Percentiles rank a stretch among this genome's conserved stretches.
Conservation (phyloP, 2,113 vertebrate genomes). For the Motacilla tschutschensis region DNA sequence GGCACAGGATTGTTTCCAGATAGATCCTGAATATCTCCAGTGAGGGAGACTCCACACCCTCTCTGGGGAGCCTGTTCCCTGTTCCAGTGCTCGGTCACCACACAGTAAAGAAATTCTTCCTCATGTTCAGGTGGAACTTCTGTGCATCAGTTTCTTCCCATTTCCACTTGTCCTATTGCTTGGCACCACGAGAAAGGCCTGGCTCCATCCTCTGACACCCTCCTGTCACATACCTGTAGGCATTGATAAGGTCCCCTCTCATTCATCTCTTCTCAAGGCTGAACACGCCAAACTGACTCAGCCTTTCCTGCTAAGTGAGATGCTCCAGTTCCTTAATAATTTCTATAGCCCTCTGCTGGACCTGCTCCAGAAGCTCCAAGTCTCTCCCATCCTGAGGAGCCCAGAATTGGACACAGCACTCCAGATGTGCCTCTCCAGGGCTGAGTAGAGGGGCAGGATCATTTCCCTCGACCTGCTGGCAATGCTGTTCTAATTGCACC, state of each 20-base stretch:
- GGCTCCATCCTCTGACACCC: not conserved
- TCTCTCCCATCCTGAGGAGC: not conserved
- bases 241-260: not conserved
- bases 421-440: not conserved
- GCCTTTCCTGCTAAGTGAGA: not conserved
- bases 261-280: not conserved
- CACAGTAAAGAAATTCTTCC: not conserved
- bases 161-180: not conserved
- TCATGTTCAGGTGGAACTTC: not conserved
- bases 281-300: not conserved
- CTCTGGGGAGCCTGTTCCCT: not conserved
- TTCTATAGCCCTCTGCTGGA: not conserved
- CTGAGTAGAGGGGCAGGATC: not conserved
- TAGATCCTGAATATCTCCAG: not conserved
- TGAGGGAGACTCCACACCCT: not conserved
- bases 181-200: not conserved
- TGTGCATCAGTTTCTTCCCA: not conserved
- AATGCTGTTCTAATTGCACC: not conserved
- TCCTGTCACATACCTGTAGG: not conserved
- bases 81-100: rapidly evolving
- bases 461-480: not conserved
- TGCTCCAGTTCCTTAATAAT: not conserved
- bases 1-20: not conserved
- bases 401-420: not conserved
- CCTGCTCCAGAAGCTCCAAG: not conserved